Evolutionary conservation across 2,797 vertebrate genomes (phyloP), one percentile per base, ranked within the genome.

Genomic region (Propithecus deckenii): DNA sequence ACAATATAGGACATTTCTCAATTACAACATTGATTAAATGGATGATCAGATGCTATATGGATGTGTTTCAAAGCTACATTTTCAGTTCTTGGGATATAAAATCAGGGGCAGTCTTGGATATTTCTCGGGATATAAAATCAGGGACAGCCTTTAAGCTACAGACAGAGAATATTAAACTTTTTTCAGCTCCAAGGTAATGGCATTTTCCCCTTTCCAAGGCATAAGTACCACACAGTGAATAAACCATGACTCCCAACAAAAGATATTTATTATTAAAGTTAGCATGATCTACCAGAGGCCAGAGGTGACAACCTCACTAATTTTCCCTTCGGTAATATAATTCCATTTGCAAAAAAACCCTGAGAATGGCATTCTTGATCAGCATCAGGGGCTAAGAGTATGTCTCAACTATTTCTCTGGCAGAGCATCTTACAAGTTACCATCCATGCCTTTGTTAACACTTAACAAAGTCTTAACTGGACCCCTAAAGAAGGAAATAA

Each of bases 151-250:
- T 86, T 67, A 86, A 96, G 63, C 41, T 74, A 94, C 84, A 91
- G 65, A 91, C 23, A 94, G 20, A 95, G 17, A 83, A 94, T 86
- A 92, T 41, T 89, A 72, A 96, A 69, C 4, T 95, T 59, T 94
- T 96, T 96, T 87, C 28, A 83, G 18, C 75, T 92, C 30, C 2
- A 13, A 88, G 13, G 38, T 83, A 91, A 83, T 59, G 28, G 3
- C 41, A 43, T 89, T 94, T 84, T 79, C 18, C 9, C 28, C 41
- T 46, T 75, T 95, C 52, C 15, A 76, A 85, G 32, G 84, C 85
- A 67, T 88, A 95, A 92, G 43, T 85, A 72, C 32, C 23, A 65
- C 32, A 25, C 74, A 69, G 61, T 89, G 63, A 96, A 94, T 91
- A 89, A 96, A 88, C 50, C 75, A 80, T 59, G 79, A 90, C 18